A percentile compares a stretch with the other conserved stretches of the same genome.
These are phyloP conservation scores for Sebastiscus albofasciatus DNA, from an alignment of 2,797 vertebrate species.

Conservation along the genomic window DNA sequence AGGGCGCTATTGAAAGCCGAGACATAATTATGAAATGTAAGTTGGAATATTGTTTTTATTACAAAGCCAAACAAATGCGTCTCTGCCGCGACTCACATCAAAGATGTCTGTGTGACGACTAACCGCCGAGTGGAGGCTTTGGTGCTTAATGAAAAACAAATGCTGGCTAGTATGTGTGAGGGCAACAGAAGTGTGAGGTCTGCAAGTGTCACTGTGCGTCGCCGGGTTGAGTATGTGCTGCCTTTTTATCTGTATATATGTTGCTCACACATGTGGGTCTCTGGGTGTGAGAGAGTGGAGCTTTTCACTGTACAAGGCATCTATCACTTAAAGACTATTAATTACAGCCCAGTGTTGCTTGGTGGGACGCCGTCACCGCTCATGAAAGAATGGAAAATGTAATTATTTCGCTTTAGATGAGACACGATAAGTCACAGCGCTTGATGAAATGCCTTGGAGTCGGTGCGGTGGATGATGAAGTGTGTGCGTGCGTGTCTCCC, in stretches of 20 bases:
- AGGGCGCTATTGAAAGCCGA: constrained; percentile 62
- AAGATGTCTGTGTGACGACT: constrained; percentile 75
- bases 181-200: constrained; percentile 68
- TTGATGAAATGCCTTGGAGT: neutral
- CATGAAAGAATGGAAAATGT: constrained; percentile 74
- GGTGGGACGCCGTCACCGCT: constrained; percentile 48
- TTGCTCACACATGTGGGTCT: constrained; percentile 58
- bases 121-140: constrained; percentile 67
- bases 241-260: constrained; percentile 54
- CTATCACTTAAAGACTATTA: constrained; percentile 71
- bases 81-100: constrained; percentile 78
- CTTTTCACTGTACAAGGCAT: constrained; percentile 33
- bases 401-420: constrained; percentile 57
- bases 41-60: constrained; percentile 86
- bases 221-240: constrained; percentile 33
- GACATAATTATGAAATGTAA: constrained; percentile 81
- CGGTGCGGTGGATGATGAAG: constrained; percentile 13
- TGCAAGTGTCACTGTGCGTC: constrained; percentile 50
- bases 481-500: constrained; percentile 7
- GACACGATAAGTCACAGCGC: constrained; percentile 48
- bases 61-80: constrained; percentile 84
- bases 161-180: constrained; percentile 67
- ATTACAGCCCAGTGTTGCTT: constrained; percentile 69
- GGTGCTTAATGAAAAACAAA: constrained; percentile 82
- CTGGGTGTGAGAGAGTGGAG: constrained; percentile 22